phyloP scores from a whole-genome alignment of 1,140 invertebrate genomes.

The Sminthurinus signatus region DNA sequence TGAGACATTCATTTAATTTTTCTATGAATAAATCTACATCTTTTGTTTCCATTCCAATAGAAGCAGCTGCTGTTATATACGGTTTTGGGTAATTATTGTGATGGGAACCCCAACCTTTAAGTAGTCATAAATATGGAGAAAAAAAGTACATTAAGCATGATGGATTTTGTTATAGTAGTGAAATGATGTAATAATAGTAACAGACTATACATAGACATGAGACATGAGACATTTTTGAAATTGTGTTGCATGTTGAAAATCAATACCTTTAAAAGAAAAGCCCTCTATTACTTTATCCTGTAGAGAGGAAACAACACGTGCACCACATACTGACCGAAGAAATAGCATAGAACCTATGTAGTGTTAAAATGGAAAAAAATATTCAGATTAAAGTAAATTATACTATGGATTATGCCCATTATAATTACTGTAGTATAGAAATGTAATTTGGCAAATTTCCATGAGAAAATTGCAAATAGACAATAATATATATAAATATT shows the following conservation, averaged over 20 bases:
- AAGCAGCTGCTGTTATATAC: slow-evolving; percentile 65
- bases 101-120: slow-evolving; percentile 61
- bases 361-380: too few species aligned
- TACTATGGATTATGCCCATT: too few species aligned
- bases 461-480: too few species aligned
- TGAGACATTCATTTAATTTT: slow-evolving; percentile 55
- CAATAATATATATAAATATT: too few species aligned
- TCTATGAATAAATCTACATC: slow-evolving; percentile 62
- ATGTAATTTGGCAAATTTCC: too few species aligned
- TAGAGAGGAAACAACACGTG: slow-evolving; percentile 55
- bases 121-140: too few species aligned
- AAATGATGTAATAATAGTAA: neutral
- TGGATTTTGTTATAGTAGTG: slow-evolving; percentile 5
- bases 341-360: slow-evolving; percentile 71
- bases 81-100: slow-evolving; percentile 55
- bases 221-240: slow-evolving; percentile 8
- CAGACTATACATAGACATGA: neutral
- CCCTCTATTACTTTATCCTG: slow-evolving; percentile 53
- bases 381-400: too few species aligned
- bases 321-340: slow-evolving; percentile 62
- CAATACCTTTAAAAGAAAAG: slow-evolving; percentile 54
- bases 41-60: slow-evolving; percentile 59
- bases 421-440: too few species aligned
- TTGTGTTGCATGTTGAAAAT: slow-evolving; percentile 5
- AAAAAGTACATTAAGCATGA: too few species aligned